A percentile compares a stretch with the other conserved stretches of the same genome.
Evolutionary conservation across 2,888 invertebrate species (phyloP).

Genomic region (Cantharis flavilabris): DNA sequence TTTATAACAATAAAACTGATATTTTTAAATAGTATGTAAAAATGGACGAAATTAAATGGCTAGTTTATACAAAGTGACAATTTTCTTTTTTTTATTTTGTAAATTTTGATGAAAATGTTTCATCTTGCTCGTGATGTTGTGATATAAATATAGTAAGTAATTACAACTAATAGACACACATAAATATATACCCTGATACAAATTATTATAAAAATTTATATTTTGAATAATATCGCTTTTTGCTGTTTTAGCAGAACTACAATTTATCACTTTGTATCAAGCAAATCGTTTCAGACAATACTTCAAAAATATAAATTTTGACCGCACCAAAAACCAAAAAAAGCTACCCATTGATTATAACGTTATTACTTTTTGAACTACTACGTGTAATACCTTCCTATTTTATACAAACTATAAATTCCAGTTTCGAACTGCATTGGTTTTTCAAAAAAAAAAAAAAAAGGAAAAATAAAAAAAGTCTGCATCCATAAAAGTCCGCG

Average conservation of each 20-base stretch:
- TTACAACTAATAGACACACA: conserved; percentile 36
- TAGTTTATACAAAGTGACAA: conserved; percentile 32
- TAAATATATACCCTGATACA: conserved; percentile 50
- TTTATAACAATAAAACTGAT: background rate
- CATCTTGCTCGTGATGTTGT: conserved; percentile 17
- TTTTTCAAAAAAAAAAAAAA: too few species aligned
- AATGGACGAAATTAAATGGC: conserved; percentile 17
- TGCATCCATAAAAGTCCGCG: conserved; percentile 1
- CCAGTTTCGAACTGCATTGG: too few species aligned
- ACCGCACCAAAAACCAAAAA: background rate
- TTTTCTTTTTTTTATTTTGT: conserved; percentile 27
- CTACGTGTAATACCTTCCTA: background rate
- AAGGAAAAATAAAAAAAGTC: too few species aligned
- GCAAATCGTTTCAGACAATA: conserved; percentile 23
- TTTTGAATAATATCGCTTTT: conserved; percentile 33
- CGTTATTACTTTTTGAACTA: background rate
- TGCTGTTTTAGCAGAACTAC: conserved; percentile 15
- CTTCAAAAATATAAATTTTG: conserved; percentile 9
- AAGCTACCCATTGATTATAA: background rate
- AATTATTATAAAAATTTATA: conserved; percentile 50
- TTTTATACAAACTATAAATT: background rate
- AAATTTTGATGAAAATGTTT: conserved; percentile 31
- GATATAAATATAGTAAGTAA: conserved; percentile 17
- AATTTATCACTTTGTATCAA: background rate
- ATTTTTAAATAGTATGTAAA: background rate